Percentiles rank a stretch among this genome's conserved stretches.
Evolutionary conservation across 2,797 vertebrate species (phyloP).

Genomic region (Epinephelus awoara): DNA sequence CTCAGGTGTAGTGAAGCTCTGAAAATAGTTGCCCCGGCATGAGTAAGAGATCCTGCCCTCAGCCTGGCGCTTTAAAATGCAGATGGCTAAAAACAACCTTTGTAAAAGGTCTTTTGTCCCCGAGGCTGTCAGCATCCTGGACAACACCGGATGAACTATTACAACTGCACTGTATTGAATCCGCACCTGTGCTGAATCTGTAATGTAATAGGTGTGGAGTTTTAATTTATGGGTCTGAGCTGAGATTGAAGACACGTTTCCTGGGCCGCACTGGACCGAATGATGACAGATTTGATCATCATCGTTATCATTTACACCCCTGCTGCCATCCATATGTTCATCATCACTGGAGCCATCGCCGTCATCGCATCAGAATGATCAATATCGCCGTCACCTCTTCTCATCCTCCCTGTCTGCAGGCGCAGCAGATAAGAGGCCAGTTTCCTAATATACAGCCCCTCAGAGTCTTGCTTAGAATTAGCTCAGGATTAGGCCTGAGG

Average conservation of each 20-base stretch:
- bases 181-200: constrained; percentile 31
- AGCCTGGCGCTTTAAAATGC: constrained; percentile 35
- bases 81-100: constrained; percentile 49
- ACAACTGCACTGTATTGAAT: constrained; percentile 36
- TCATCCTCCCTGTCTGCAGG: constrained; percentile 47
- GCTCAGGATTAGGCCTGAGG: constrained; percentile 66
- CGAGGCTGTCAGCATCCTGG: constrained; percentile 39
- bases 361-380: constrained; percentile 51
- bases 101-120: constrained; percentile 56
- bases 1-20: neutral
- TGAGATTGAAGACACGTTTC: constrained; percentile 33
- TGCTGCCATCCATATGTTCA: constrained; percentile 40
- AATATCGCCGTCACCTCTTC: constrained; percentile 39
- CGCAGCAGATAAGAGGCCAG: constrained; percentile 56
- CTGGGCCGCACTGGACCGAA: constrained; percentile 4
- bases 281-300: constrained; percentile 17
- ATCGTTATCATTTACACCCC: constrained; percentile 31
- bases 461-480: constrained; percentile 55
- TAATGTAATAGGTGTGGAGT: constrained; percentile 20
- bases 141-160: constrained; percentile 52
- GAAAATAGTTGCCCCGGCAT: constrained; percentile 14
- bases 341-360: constrained; percentile 38
- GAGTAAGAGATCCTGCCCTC: constrained; percentile 9
- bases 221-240: constrained; percentile 52
- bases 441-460: constrained; percentile 49